Base-by-base conservation (phyloP, 1,140 invertebrate species). In the Formica exsecta region DNA sequence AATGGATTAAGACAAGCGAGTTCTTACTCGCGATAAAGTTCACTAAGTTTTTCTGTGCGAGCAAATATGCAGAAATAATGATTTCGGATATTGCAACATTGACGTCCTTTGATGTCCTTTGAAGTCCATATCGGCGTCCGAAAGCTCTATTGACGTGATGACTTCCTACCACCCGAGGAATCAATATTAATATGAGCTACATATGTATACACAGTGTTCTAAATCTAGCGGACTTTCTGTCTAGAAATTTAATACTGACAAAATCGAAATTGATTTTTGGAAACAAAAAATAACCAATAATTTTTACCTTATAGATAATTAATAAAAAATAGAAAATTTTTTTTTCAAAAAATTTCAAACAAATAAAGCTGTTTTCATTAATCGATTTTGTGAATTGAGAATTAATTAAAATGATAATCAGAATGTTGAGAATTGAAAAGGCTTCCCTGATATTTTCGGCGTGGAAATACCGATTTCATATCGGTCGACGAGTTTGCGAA, bases 151-250 rank as follows among this genome's bases (percentile, higher is more conserved):
- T 89, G 81, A 77, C 88, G 74, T 11, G 68, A 70, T 75, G 75
- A 76, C 79, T 77, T 80, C 89, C 87, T 91, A 86, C 88, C 77
- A 87, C 65, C 79, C 70, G 70, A 44, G 73, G 85, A 92, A 92
- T 92, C 91, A 90, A 91, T 92, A 92, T 92, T 92, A 91, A 92
- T 92, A 91, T 66, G 77, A 61, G 73, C 80, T 87, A 79, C 83
- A 70, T 77, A 70, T 74, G 68, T 66, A 22, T 32, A 71, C 16
- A 80, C 36, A 57, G 66, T 59, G 51, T 71, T 11, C 65, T 11
- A n/a, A 36, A 71, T 36, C 6, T 6, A 76, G 19, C 36, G 8
- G 32, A 70, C 1, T 9, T 54, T 71, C 8, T 44, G 22, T 44
- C 4, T 41, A 71, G 19, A 41, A 13, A 71, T 81, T 57, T 22